Conservation (phyloP, 1,140 invertebrate genomes). For the Melanaphis sacchari region DNA sequence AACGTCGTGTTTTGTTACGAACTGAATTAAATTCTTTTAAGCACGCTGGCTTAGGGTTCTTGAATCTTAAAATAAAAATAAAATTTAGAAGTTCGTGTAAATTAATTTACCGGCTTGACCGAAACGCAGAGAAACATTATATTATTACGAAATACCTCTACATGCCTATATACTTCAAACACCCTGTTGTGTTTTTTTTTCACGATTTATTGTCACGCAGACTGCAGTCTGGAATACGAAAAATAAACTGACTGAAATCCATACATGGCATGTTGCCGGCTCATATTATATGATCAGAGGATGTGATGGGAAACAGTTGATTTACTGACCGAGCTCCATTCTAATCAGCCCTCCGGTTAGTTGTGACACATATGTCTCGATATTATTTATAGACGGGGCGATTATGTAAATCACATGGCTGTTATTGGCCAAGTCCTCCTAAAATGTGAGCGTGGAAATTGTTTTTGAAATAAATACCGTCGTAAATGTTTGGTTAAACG, state of each 20-base stretch:
- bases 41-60: not conserved
- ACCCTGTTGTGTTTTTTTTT: not conserved
- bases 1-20: not conserved
- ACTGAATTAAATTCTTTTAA: not conserved
- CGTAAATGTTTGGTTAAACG: slow-evolving; percentile 29
- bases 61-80: not conserved
- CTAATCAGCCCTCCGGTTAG: slow-evolving; percentile 19
- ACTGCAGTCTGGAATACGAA: not conserved
- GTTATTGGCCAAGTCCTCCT: not conserved
- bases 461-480: slow-evolving; percentile 41
- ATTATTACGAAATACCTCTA: not conserved
- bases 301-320: not conserved
- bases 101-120: not conserved
- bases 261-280: not conserved
- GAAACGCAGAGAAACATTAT: not conserved
- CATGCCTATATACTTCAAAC: not conserved
- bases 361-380: not conserved
- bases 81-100: not conserved
- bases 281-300: not conserved
- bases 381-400: slow-evolving; percentile 32
- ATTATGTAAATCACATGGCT: slow-evolving; percentile 27
- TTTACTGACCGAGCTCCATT: not conserved
- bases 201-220: not conserved
- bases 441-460: slow-evolving; percentile 11
- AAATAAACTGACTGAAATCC: not conserved